Conservation (phyloP, 2,888 invertebrate genomes). For the Steromphala cineraria region DNA sequence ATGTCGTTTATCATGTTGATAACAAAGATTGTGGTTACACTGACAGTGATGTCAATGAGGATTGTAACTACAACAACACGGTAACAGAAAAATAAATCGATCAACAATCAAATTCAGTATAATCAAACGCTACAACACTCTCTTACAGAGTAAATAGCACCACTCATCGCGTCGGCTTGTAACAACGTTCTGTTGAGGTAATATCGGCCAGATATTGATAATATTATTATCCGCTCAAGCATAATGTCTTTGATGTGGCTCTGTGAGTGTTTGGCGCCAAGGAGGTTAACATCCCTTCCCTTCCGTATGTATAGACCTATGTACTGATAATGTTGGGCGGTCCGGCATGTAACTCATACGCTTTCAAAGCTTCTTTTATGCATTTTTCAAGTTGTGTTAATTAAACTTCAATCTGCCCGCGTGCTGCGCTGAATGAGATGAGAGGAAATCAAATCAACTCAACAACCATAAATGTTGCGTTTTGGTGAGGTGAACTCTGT, state of each 20-base stretch:
- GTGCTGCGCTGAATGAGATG: background rate
- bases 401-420: conserved; percentile 11
- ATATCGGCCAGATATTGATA: conserved; percentile 6
- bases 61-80: too few relatives aligned
- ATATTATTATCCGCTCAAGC: background rate
- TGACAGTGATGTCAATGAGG: too few relatives aligned
- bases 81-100: too few relatives aligned
- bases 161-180: too few relatives aligned
- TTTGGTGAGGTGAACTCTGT: background rate
- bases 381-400: conserved; percentile 17
- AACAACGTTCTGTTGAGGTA: background rate
- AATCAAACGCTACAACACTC: too few relatives aligned
- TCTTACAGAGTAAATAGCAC: too few relatives aligned
- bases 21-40: too few relatives aligned
- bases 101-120: too few relatives aligned
- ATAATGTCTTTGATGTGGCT: conserved; percentile 1
- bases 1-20: too few relatives aligned
- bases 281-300: background rate
- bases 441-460: background rate
- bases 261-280: background rate
- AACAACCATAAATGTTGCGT: background rate
- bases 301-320: too few relatives aligned
- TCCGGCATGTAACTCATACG: background rate
- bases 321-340: background rate
- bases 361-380: background rate